These are phyloP conservation scores for Lipophrys pholis DNA, from an alignment of 2,113 vertebrate genomes.

Conservation along the genomic window DNA sequence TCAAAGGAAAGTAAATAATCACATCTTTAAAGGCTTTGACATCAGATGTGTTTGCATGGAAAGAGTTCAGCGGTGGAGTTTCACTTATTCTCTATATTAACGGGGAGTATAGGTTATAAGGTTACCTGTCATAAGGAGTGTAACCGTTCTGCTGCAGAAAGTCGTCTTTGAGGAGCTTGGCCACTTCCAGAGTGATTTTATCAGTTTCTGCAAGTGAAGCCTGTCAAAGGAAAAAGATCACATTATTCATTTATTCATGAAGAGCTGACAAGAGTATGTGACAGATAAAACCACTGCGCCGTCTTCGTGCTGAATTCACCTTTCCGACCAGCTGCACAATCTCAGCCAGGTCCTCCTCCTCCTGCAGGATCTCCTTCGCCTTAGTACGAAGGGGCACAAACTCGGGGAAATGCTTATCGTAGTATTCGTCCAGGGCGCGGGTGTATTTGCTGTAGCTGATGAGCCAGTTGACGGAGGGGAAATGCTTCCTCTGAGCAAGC, in stretches of 20 bases:
- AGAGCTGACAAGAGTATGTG: neutral
- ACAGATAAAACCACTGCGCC: neutral
- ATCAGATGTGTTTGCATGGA: neutral
- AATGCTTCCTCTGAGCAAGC: constrained; percentile 97
- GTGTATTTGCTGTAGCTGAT: constrained; percentile 99
- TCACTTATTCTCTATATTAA: neutral
- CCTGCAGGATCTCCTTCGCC: constrained; percentile 96
- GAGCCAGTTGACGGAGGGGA: constrained; percentile 98
- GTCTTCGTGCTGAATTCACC: constrained; percentile 71
- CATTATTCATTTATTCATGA: neutral
- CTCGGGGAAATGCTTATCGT: constrained; percentile 96
- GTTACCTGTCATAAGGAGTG: constrained; percentile 94
- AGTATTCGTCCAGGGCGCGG: constrained; percentile 93
- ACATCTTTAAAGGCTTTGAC: neutral
- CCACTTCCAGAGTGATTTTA: constrained; percentile 98
- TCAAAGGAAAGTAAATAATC: constrained; percentile 1
- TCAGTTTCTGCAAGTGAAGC: constrained; percentile 97
- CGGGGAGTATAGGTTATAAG: neutral
- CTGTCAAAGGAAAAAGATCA: constrained; percentile 71
- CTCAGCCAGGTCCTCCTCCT: constrained; percentile 97
- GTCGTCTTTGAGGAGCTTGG: constrained; percentile 97
- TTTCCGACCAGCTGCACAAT: constrained; percentile 99
- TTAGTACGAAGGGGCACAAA: constrained; percentile 97
- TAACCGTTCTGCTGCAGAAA: constrained; percentile 99
- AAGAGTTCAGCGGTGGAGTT: no score